A percentile compares a stretch with the other conserved stretches of the same genome.
Conservation (phyloP, 1,140 invertebrate genomes). For the Choristoneura fumiferana region DNA sequence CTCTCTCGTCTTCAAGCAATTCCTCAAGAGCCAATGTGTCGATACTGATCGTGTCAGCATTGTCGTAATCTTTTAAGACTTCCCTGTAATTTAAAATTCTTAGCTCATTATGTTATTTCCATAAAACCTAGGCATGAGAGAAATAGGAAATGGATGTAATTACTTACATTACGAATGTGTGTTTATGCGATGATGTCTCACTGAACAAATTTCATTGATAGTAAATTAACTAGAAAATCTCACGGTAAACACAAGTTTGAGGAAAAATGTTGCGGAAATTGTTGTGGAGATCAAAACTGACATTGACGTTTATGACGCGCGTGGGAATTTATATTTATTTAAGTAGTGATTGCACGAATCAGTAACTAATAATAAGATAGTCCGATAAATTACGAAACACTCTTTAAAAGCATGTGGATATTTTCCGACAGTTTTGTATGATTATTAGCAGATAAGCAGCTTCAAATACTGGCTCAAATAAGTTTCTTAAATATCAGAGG, state of each 20-base stretch:
- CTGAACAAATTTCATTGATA: not conserved
- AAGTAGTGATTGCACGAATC: too few relatives aligned
- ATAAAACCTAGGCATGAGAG: too few relatives aligned
- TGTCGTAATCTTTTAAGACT: slow-evolving; percentile 44
- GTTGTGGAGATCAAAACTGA: not conserved
- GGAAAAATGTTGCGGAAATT: slow-evolving; percentile 26
- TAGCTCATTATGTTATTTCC: too few relatives aligned
- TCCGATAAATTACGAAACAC: too few relatives aligned
- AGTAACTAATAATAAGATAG: too few relatives aligned
- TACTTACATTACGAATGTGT: not conserved
- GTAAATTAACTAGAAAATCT: not conserved
- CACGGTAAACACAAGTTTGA: slow-evolving; percentile 17
- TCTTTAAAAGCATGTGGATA: too few relatives aligned
- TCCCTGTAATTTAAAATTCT: slow-evolving; percentile 43
- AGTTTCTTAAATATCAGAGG: too few relatives aligned
- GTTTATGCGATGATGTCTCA: not conserved
- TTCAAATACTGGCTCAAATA: too few relatives aligned
- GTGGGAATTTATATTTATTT: too few relatives aligned
- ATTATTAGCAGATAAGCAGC: too few relatives aligned
- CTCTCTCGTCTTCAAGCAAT: slow-evolving; percentile 50
- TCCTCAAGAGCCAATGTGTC: slow-evolving; percentile 60
- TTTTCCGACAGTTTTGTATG: too few relatives aligned
- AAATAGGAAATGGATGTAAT: not conserved
- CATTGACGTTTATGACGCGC: not conserved
- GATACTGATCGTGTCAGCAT: slow-evolving; percentile 64